Percentiles rank a stretch among this genome's conserved stretches.
phyloP scores from a whole-genome alignment of 2,888 invertebrate genomes.

The Drosophila affinis region DNA sequence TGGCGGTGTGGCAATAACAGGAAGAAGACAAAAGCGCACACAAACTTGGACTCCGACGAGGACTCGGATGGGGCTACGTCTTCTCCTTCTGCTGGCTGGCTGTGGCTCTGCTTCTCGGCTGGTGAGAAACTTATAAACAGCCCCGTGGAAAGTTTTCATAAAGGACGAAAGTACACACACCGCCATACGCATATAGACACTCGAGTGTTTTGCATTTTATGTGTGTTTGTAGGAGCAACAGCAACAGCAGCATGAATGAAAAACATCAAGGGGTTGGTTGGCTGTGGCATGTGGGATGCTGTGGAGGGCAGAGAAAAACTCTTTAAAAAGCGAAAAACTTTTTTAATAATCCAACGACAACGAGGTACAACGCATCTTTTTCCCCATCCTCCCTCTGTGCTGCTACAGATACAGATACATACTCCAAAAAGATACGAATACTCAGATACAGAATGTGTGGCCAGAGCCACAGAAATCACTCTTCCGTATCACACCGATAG shows the following conservation, averaged over 20 bases:
- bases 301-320: slow-evolving; percentile 40
- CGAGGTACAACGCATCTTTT: slow-evolving; percentile 16
- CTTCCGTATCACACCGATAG: neutral
- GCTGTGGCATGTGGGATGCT: neutral
- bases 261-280: neutral
- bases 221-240: slow-evolving; percentile 33
- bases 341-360: slow-evolving; percentile 74
- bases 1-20: slow-evolving; percentile 45
- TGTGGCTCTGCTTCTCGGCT: neutral
- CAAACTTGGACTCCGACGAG: slow-evolving; percentile 44
- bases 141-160: slow-evolving; percentile 71
- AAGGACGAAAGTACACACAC: slow-evolving; percentile 59
- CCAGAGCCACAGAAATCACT: slow-evolving; percentile 11
- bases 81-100: slow-evolving; percentile 6
- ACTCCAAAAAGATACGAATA: slow-evolving; percentile 25
- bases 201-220: slow-evolving; percentile 75
- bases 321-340: slow-evolving; percentile 70
- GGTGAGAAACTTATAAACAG: slow-evolving; percentile 70
- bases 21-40: slow-evolving; percentile 55
- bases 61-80: slow-evolving; percentile 45
- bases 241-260: slow-evolving; percentile 47
- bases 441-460: slow-evolving; percentile 2
- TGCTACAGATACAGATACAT: slow-evolving; percentile 3
- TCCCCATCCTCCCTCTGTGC: neutral
- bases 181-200: slow-evolving; percentile 31